Evolutionary conservation across 2,797 vertebrate species (phyloP), one percentile per base, ranked within the genome.

Genomic region (Ctenosaura bakeri): DNA sequence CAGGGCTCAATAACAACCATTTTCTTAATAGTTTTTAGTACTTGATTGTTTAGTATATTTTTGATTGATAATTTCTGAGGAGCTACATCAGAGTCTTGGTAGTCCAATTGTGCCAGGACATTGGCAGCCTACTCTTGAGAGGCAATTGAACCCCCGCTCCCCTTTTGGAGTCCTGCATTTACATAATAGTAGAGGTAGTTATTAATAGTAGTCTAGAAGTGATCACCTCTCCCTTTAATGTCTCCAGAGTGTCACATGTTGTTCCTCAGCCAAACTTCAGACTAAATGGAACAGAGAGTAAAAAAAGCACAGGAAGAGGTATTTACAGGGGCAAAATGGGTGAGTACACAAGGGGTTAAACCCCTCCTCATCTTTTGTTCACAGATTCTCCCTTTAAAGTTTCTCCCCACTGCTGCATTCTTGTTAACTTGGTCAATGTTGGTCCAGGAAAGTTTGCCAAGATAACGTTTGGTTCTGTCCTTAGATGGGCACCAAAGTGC

Each of bases 351-450:
- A 74, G 69, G 13, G 2, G 7, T 52, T 50, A 69, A 84, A 29
- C 4, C 20, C 10, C 50, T 1, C 59, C 10, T 38, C 13, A 12
- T n/a, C 18, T 52, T 4, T 46, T 18, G 32, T 18, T 18, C 13
- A 50, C 29, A n/a, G 59, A 87, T 83, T 59, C 29, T 88, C 6
- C 26, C 78, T 1, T 56, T 26, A 12, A 29, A 88, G n/a, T 71
- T 46, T 7, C 13, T 69, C 24, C 69, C n/a, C 46, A 52, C 29
- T 77, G 22, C n/a, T 32, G 20, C 9, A 78, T 78, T 64, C 76
- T 50, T 88, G 77, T 73, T 29, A 83, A 42, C 71, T 76, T 89
- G 81, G 38, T 29, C 83, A 83, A 76, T 83, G 82, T 76, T 74
- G 54, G 20, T 42, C 13, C 20, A 35, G 80, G 56, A 88, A 81